Evolutionary conservation across 2,113 vertebrate genomes (phyloP).

Genomic region (Oryzias woworae): DNA sequence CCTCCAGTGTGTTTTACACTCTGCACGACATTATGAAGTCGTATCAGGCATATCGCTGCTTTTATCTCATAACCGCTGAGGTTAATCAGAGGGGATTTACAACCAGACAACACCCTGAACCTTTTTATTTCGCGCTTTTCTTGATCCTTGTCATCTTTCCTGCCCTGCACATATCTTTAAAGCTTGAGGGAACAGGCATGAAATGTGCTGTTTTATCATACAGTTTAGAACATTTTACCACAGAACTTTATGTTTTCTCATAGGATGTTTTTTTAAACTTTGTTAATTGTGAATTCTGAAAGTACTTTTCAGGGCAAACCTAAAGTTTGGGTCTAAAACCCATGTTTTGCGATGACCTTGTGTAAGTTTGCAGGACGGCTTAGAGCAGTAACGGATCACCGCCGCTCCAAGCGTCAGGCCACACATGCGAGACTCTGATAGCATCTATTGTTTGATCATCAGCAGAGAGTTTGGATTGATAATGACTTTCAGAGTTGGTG

Average conservation of each 20-base stretch:
- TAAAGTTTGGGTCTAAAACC: too few species aligned
- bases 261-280: too few species aligned
- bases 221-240: too few species aligned
- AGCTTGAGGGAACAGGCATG: slow-evolving; percentile 4
- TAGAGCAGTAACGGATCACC: slow-evolving; percentile 20
- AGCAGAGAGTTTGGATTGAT: slow-evolving; percentile 62
- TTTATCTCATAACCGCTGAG: slow-evolving; percentile 65
- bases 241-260: too few species aligned
- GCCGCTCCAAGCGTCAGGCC: slow-evolving; percentile 19
- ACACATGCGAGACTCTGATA: slow-evolving; percentile 51
- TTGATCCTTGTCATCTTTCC: slow-evolving; percentile 4
- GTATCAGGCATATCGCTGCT: slow-evolving; percentile 68
- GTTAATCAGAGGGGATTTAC: slow-evolving; percentile 74
- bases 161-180: slow-evolving; percentile 36
- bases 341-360: too few species aligned
- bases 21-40: slow-evolving; percentile 72
- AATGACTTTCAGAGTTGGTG: slow-evolving; percentile 59
- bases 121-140: neutral
- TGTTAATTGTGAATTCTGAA: too few species aligned
- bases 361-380: neutral
- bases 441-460: slow-evolving; percentile 64
- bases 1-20: slow-evolving; percentile 74
- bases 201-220: neutral
- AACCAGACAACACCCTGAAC: slow-evolving; percentile 36
- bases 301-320: too few species aligned